Evolutionary conservation across 2,113 vertebrate genomes (phyloP).

Genomic region (Hoplias malabaricus): DNA sequence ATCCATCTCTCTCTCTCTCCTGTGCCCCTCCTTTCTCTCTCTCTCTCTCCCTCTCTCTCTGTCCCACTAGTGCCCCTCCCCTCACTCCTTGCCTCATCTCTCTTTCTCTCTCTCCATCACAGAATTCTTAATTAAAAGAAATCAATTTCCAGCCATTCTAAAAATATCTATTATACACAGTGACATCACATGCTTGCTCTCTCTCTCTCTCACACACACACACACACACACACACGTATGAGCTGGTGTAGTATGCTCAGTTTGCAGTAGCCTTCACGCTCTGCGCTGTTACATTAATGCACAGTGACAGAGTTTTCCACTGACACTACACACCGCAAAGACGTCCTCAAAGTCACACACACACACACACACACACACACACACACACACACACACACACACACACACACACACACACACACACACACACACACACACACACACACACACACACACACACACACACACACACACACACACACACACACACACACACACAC

Average conservation of each 20-base stretch:
- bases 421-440: slow-evolving; percentile 34
- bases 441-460: slow-evolving; percentile 42
- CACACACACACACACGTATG: neutral
- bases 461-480: slow-evolving; percentile 42
- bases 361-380: neutral
- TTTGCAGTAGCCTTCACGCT: neutral
- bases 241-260: slow-evolving; percentile 3
- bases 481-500: slow-evolving; percentile 20
- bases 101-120: neutral
- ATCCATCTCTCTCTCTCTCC: neutral
- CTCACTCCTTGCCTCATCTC: neutral
- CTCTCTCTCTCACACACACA: neutral
- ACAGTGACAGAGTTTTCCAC: neutral
- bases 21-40: neutral
- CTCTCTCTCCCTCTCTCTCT: neutral
- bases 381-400: neutral
- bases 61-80: neutral
- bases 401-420: slow-evolving; percentile 42
- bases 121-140: slow-evolving; percentile 61
- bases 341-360: slow-evolving; percentile 40
- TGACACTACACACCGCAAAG: slow-evolving; percentile 30
- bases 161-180: slow-evolving; percentile 52
- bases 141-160: slow-evolving; percentile 54
- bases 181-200: slow-evolving; percentile 12
- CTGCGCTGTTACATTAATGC: neutral